Percentiles rank a stretch among this genome's conserved stretches.
phyloP scores from a whole-genome alignment of 2,888 invertebrate species.

The Syritta pipiens region DNA sequence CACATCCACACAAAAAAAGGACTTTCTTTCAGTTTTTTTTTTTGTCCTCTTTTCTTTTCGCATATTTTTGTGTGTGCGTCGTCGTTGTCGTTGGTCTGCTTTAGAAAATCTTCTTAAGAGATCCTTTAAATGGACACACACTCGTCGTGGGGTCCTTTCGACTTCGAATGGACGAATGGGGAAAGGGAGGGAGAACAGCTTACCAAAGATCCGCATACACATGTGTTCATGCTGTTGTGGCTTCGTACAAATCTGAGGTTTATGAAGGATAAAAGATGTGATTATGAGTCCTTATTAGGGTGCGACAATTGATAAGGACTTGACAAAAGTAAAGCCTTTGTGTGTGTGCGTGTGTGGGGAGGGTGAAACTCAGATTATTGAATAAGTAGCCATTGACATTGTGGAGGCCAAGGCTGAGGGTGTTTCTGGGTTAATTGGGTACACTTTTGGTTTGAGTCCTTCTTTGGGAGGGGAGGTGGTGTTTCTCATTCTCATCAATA shows the following conservation, averaged over 20 bases:
- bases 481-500: constrained; percentile 47
- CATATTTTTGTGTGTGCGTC: constrained; percentile 21
- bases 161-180: not conserved
- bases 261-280: constrained; percentile 63
- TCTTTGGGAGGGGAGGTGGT: constrained; percentile 3
- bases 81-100: constrained; percentile 17
- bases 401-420: constrained; percentile 12
- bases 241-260: constrained; percentile 57
- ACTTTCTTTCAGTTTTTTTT: constrained; percentile 29
- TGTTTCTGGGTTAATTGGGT: constrained; percentile 51
- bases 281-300: constrained; percentile 66
- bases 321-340: constrained; percentile 14
- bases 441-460: not conserved
- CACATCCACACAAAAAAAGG: constrained; percentile 37
- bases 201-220: no score
- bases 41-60: not conserved
- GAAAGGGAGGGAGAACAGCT: no score
- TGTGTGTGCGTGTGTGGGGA: no score
- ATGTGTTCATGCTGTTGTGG: constrained; percentile 38
- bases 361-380: no score
- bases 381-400: constrained; percentile 60
- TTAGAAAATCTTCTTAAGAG: constrained; percentile 8
- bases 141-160: not conserved
- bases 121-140: constrained; percentile 27
- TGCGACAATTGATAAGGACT: constrained; percentile 58